These are phyloP conservation scores for Corynorhinus townsendii DNA, from an alignment of 2,113 vertebrate genomes.

Conservation along the genomic window DNA sequence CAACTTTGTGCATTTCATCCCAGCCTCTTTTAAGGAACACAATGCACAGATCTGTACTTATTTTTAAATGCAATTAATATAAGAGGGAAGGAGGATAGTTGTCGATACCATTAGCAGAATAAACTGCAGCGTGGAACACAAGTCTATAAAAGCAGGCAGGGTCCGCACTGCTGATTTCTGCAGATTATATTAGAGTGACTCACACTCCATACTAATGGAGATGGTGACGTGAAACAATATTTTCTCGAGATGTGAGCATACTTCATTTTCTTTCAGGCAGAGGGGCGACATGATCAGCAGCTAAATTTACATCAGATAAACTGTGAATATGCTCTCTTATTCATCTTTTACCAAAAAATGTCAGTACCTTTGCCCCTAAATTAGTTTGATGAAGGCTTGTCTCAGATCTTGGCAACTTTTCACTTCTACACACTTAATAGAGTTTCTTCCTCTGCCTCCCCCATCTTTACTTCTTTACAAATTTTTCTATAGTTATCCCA, in stretches of 20 bases:
- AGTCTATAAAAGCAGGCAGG: background rate
- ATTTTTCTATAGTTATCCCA: constrained; percentile 52
- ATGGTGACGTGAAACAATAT: background rate
- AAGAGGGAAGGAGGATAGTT: background rate
- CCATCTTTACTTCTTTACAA: background rate
- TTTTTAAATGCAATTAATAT: constrained; percentile 49
- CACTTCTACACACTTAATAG: background rate
- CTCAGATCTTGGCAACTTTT: background rate
- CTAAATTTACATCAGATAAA: background rate
- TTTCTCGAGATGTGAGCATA: background rate
- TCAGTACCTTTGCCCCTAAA: background rate
- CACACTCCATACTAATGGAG: background rate
- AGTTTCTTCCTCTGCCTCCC: background rate
- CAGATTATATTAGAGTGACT: background rate
- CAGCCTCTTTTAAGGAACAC: constrained; percentile 51
- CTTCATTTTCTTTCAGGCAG: constrained; percentile 23
- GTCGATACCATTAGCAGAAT: background rate
- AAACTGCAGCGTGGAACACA: background rate
- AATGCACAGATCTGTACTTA: background rate
- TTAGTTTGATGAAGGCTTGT: constrained; percentile 19
- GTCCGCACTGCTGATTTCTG: background rate
- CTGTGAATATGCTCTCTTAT: background rate
- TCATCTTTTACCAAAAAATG: background rate
- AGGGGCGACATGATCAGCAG: background rate
- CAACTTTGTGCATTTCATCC: constrained; percentile 54